Base-by-base conservation (phyloP, 2,797 vertebrate genomes). In the Chloroceryle inda region DNA sequence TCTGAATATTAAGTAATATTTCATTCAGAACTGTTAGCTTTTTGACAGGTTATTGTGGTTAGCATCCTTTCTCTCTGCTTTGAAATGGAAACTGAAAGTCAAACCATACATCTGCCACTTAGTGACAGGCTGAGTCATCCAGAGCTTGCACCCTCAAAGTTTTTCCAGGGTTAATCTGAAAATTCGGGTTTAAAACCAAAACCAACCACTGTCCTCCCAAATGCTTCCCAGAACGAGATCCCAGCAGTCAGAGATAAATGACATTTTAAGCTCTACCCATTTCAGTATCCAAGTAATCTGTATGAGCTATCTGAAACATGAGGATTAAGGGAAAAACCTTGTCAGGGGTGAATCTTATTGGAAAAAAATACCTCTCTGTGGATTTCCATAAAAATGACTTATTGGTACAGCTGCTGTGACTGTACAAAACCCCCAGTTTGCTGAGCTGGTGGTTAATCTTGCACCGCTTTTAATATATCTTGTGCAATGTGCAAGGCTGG, bases 251-350 rank as follows among this genome's bases (percentile, higher is more conserved):
- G 38, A 22, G 44, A 69, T 47, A 94, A 66, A 80, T 31, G 50
- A 35, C 6, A 47, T 79, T 87, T 91, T 62, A 78, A 87, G 63
- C 55, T 40, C 71, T 44, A 11, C 35, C 24, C 47, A 81, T 73
- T 92, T 50, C 69, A 87, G 59, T 20, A 59, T 24, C 42, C 0
- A 1, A 42, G 58, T 62, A 91, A 87, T 91, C 71, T 79, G 37
- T 45, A 20, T 50, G 63, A 94, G 59, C 63, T 26, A 44, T 52
- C 52, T 85, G 68, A 88, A 81, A 78, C 59, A 78, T 2, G 2
- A 52, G 69, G 73, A 93, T 93, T 64, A 90, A 66, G 31, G 73
- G 61, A 37, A 91, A 93, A 94, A 35, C 69, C 88, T 76, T 44
- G 38, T 37, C 4, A 13, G 9, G 14, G 24, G 9, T 21, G 55